Conservation (phyloP, 2,113 vertebrate genomes). For the Neopipo cinnamomea region DNA sequence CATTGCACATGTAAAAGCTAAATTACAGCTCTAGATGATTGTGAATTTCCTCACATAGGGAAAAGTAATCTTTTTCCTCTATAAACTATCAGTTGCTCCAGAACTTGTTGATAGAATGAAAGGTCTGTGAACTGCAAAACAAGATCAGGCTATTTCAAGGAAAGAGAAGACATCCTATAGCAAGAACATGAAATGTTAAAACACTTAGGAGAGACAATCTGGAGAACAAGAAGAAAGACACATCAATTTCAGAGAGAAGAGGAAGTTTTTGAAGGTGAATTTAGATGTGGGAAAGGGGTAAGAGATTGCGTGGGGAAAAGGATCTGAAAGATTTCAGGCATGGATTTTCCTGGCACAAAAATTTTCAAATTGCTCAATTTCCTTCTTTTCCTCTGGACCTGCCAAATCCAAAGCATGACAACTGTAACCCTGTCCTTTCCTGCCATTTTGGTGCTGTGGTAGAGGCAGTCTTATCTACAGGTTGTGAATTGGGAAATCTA, state of each 20-base stretch:
- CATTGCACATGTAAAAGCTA: not conserved
- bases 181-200: not conserved
- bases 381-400: not conserved
- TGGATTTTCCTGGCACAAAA: not conserved
- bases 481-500: not conserved
- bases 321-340: not conserved
- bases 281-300: not conserved
- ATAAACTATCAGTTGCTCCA: not conserved
- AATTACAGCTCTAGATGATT: not conserved
- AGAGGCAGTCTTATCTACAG: not conserved
- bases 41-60: not conserved
- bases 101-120: not conserved
- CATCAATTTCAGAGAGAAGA: not conserved
- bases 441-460: not conserved
- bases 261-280: not conserved
- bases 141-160: not conserved
- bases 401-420: not conserved
- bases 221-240: not conserved
- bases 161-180: not conserved
- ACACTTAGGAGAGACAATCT: not conserved
- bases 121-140: not conserved
- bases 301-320: not conserved
- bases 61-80: not conserved
- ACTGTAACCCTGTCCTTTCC: not conserved
- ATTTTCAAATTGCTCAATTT: not conserved